Evolutionary conservation across 2,797 vertebrate genomes (phyloP).

Genomic region (Gadopsis marmoratus): DNA sequence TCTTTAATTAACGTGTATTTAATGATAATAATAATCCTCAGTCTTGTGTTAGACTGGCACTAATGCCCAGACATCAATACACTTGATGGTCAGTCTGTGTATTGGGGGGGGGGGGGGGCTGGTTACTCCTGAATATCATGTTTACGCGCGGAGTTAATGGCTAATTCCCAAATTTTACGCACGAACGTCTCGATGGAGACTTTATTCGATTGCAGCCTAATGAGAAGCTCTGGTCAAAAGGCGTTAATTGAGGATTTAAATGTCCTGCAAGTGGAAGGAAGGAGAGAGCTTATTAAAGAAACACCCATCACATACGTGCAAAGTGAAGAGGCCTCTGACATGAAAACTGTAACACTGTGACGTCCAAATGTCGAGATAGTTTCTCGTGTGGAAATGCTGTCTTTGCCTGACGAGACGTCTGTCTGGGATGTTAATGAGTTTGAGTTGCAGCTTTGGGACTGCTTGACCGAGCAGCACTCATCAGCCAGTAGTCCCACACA

Average conservation of each 20-base stretch:
- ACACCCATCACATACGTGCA: conserved; percentile 24
- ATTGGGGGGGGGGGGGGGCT: conserved; percentile 38
- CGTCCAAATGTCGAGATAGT: conserved; percentile 27
- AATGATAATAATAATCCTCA: conserved; percentile 5
- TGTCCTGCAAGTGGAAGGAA: conserved; percentile 24
- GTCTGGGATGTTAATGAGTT: conserved; percentile 50
- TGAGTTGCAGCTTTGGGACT: conserved; percentile 11
- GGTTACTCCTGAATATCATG: conserved; percentile 36
- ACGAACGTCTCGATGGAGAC: conserved; percentile 40
- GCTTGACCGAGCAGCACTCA: conserved; percentile 15
- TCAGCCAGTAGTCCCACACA: conserved; percentile 30
- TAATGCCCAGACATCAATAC: conserved; percentile 47
- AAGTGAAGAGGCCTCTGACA: not conserved
- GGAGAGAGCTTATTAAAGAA: conserved; percentile 58
- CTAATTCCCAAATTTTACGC: conserved; percentile 57
- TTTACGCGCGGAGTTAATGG: conserved; percentile 47
- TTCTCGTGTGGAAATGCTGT: conserved; percentile 23
- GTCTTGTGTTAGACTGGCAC: conserved; percentile 8
- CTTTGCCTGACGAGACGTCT: conserved; percentile 6
- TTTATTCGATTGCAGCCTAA: conserved; percentile 41
- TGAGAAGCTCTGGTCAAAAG: conserved; percentile 41
- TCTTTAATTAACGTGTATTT: conserved; percentile 11
- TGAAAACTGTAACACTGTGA: conserved; percentile 1
- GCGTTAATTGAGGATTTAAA: conserved; percentile 34
- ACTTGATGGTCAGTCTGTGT: conserved; percentile 53